Evolutionary conservation across 2,888 invertebrate genomes (phyloP).

Genomic region (Ctena decussata): DNA sequence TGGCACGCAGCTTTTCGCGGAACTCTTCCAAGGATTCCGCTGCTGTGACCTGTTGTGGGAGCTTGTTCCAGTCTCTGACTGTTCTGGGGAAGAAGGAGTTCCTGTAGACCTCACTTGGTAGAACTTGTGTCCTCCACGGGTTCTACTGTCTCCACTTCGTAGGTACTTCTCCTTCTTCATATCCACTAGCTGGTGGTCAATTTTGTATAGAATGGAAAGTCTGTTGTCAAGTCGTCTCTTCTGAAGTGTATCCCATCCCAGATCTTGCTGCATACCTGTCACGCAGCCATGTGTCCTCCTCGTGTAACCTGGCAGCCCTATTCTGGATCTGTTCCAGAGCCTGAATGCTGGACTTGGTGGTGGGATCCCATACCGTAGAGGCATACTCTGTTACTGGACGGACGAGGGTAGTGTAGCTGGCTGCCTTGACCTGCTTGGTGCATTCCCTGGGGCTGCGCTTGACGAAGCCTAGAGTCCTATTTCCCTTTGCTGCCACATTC

Average conservation of each 20-base stretch:
- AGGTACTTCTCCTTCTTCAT: neutral
- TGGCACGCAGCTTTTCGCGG: neutral
- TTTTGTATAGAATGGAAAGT: slow-evolving; percentile 23
- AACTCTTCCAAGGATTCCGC: neutral
- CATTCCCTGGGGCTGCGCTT: slow-evolving; percentile 18
- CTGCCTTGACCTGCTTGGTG: slow-evolving; percentile 12
- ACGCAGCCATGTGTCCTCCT: slow-evolving; percentile 12
- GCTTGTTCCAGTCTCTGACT: slow-evolving; percentile 4
- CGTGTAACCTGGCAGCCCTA: slow-evolving; percentile 5
- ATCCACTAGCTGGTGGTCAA: slow-evolving; percentile 6
- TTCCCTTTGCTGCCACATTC: slow-evolving; percentile 22
- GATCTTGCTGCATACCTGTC: slow-evolving; percentile 16
- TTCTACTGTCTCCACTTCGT: slow-evolving; percentile 7
- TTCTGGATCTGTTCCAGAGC: slow-evolving; percentile 14
- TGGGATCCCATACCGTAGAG: slow-evolving; percentile 15
- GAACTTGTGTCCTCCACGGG: slow-evolving; percentile 8
- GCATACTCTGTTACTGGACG: slow-evolving; percentile 19
- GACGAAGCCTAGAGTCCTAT: slow-evolving; percentile 33
- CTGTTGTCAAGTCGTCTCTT: slow-evolving; percentile 5
- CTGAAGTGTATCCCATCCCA: slow-evolving; percentile 21
- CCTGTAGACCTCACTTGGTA: slow-evolving; percentile 6
- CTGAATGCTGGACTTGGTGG: neutral
- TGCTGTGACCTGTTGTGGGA: neutral
- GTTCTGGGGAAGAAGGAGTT: slow-evolving; percentile 13
- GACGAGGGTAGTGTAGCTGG: slow-evolving; percentile 13